These are phyloP conservation scores for Sebastes goodei DNA, from an alignment of 2,797 vertebrate species.

Conservation along the genomic window DNA sequence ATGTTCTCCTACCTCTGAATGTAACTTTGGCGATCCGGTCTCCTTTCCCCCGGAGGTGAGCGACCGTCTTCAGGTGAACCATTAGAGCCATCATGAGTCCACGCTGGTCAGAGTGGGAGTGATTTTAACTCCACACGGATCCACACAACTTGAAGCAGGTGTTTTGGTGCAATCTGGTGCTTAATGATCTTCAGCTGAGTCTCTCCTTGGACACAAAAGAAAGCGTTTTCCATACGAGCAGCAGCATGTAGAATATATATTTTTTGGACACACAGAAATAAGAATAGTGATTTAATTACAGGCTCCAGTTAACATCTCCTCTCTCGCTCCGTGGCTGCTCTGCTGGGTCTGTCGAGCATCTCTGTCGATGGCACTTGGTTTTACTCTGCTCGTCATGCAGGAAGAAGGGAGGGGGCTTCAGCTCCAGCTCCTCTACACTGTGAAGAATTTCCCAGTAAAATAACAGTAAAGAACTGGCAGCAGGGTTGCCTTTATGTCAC, in stretches of 20 bases:
- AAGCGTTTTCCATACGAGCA: conserved; percentile 33
- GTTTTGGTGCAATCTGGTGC: conserved; percentile 36
- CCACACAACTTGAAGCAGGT: conserved; percentile 41
- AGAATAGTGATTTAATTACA: conserved; percentile 35
- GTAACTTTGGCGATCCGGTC: conserved; percentile 94
- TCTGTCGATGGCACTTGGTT: conserved; percentile 40
- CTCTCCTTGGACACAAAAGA: conserved; percentile 35
- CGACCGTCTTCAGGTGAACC: conserved; percentile 89
- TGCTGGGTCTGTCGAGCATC: conserved; percentile 51
- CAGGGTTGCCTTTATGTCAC: too few relatives aligned
- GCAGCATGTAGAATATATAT: conserved; percentile 29
- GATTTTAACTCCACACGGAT: conserved; percentile 49
- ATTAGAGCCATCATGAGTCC: conserved; percentile 87
- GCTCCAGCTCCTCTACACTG: not conserved
- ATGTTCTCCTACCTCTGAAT: conserved; percentile 88
- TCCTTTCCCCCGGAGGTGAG: conserved; percentile 88
- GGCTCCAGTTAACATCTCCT: conserved; percentile 30
- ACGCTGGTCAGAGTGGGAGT: conserved; percentile 24
- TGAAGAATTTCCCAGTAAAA: too few relatives aligned
- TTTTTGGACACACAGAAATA: not conserved
- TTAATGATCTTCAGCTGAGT: conserved; percentile 29
- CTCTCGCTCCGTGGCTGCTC: conserved; percentile 49
- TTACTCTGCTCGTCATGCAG: conserved; percentile 41
- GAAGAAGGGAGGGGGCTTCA: conserved; percentile 38
- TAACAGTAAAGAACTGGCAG: too few relatives aligned